Percentiles rank a stretch among this genome's conserved stretches.
These are phyloP conservation scores for Alligator sinensis DNA, from an alignment of 2,113 vertebrate genomes.

Conservation along the genomic window DNA sequence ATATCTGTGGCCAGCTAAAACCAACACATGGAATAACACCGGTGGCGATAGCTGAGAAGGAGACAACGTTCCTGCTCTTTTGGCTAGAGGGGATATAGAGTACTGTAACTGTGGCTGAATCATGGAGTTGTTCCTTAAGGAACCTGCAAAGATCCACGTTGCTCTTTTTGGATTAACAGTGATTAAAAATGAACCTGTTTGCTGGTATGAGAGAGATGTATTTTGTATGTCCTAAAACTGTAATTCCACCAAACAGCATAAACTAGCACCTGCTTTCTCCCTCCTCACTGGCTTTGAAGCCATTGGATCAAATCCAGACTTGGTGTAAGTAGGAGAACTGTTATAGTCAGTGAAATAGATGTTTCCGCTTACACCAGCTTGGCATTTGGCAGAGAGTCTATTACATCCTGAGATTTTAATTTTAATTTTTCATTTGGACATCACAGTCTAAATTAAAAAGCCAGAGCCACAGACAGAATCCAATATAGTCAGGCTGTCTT, in stretches of 20 bases:
- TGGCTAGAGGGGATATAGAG: not conserved
- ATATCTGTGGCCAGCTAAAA: not conserved
- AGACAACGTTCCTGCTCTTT: not conserved
- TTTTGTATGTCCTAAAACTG: not conserved
- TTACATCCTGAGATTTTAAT: not conserved
- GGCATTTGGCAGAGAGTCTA: not conserved
- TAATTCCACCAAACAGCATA: not conserved
- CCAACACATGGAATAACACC: not conserved
- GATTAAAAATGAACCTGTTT: not conserved
- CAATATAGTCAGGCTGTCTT: not conserved
- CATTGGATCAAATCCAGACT: not conserved
- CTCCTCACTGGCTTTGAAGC: rapidly evolving
- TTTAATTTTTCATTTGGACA: not conserved
- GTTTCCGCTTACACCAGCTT: not conserved
- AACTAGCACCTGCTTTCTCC: not conserved
- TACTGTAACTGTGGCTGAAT: not conserved
- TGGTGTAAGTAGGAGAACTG: not conserved
- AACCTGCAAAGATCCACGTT: not conserved
- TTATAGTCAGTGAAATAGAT: not conserved
- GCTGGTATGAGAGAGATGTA: not conserved
- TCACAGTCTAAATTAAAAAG: not conserved
- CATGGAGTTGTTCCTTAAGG: not conserved
- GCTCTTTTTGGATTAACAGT: not conserved
- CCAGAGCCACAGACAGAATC: not conserved
- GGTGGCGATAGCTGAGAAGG: not conserved